Base-by-base conservation (phyloP, 2,797 vertebrate species). In the Dendrocincla fuliginosa region DNA sequence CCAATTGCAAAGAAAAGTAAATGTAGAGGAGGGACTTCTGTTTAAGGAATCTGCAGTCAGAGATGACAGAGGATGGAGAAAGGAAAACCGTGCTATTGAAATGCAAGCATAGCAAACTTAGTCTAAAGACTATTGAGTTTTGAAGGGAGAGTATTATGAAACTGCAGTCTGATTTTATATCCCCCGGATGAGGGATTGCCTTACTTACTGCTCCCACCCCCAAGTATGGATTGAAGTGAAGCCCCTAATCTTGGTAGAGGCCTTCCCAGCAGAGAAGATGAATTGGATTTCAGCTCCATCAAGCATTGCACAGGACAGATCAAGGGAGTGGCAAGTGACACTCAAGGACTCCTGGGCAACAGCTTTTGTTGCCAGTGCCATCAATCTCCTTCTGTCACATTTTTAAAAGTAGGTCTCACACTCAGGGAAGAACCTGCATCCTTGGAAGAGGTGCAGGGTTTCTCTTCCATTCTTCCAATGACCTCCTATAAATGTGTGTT, bases 271-370 rank as follows among this genome's bases (percentile, higher is more conserved):
- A 63, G 65, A 32, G 61, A 57, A 77, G 37, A 52, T 0, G 1
- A 57, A 65, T 27, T 9, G 41, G 42, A 28, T 19, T 55, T 55
- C 13, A 68, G 24, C 15, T 69, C 32, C 35, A 9, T 10, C 18
- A 28, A 53, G 27, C 33, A 25, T 4, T 61, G 27, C 33, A 10
- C n/a, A 52, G 56, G 64, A 64, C 10, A 30, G 37, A 24, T 22
- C 1, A 1, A 60, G 8, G 32, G 15, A 25, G 28, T 1, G 0
- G 8, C 6, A 57, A 12, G 27, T 14, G 22, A 23, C 27, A 46
- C 0, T 0, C 11, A 39, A 64, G 20, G 30, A 49, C 11, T 30
- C 8, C 61, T 2, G 1, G 11, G 24, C 23, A 65, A 23, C 56
- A 60, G 16, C 13, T 37, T 46, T 64, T 47, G 28, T 46, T 61